Evolutionary conservation across 1,140 invertebrate genomes (phyloP).

Genomic region (Himalopsyche phryganea): DNA sequence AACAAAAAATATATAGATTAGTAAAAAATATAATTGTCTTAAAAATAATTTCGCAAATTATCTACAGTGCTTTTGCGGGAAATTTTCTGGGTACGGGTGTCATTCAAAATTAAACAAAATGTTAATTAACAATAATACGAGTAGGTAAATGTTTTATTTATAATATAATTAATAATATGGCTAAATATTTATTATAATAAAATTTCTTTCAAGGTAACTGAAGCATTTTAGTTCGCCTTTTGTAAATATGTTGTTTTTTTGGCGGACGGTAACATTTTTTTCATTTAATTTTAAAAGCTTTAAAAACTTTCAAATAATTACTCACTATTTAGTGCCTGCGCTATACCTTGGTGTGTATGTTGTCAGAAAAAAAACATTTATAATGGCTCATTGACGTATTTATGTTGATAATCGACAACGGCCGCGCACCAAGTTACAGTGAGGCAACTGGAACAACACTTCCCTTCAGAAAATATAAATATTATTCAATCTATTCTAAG

Average conservation of each 20-base stretch:
- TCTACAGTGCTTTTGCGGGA: neutral
- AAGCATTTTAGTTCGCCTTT: slow-evolving; percentile 5
- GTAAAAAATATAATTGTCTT: neutral
- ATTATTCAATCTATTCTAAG: too few species aligned
- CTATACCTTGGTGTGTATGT: neutral
- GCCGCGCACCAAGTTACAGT: too few species aligned
- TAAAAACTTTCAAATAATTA: slow-evolving; percentile 1
- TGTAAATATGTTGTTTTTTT: slow-evolving; percentile 10
- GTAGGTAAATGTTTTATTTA: neutral
- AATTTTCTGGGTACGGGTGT: neutral
- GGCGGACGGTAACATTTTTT: slow-evolving; percentile 30
- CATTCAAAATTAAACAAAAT: neutral
- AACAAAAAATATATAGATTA: slow-evolving; percentile 12
- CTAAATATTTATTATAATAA: neutral
- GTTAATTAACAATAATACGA: neutral
- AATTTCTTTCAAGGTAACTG: slow-evolving; percentile 13
- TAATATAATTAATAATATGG: slow-evolving; percentile 1
- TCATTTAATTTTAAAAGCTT: slow-evolving; percentile 4
- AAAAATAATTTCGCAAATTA: slow-evolving; percentile 5
- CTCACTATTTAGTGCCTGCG: neutral
- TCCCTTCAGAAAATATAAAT: too few species aligned
- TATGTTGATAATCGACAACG: neutral
- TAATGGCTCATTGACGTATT: neutral
- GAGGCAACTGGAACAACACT: too few species aligned
- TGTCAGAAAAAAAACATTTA: slow-evolving; percentile 4